Conservation (phyloP, 2,797 vertebrate species). For the Erpetoichthys calabaricus region DNA sequence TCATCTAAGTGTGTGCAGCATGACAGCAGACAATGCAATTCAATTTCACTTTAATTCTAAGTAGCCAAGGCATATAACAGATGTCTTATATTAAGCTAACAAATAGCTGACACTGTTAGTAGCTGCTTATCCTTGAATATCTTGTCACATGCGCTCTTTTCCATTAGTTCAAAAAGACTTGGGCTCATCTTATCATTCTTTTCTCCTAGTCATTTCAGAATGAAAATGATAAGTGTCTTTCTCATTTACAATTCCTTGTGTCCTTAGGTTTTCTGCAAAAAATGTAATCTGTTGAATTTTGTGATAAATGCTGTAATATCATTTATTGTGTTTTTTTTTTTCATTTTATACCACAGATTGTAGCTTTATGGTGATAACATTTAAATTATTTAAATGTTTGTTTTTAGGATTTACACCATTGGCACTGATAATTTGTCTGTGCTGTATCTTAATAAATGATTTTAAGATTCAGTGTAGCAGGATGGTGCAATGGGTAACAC, state of each 20-base stretch:
- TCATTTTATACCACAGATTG: too few species aligned
- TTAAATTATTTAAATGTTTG: not conserved
- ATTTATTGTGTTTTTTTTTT: too few species aligned
- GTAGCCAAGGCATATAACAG: not conserved
- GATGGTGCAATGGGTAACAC: too few species aligned
- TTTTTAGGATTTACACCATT: not conserved
- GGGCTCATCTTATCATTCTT: not conserved
- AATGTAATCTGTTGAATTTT: too few species aligned
- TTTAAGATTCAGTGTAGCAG: too few species aligned
- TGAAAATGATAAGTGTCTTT: not conserved
- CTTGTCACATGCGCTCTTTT: not conserved
- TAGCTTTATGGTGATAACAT: not conserved
- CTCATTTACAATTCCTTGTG: not conserved
- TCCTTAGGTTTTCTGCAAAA: too few species aligned
- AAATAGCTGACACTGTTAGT: conserved; percentile 1
- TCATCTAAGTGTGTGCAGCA: too few species aligned
- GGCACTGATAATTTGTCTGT: too few species aligned
- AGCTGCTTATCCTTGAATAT: not conserved
- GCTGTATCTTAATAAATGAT: too few species aligned
- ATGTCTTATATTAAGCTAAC: not conserved
- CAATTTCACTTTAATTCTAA: not conserved
- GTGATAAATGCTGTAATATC: too few species aligned
- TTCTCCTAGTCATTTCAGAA: not conserved
- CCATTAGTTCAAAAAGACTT: not conserved
- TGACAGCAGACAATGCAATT: not conserved